A percentile compares a stretch with the other conserved stretches of the same genome.
Evolutionary conservation across 2,113 vertebrate genomes (phyloP).

Genomic region (Excalfactoria chinensis): DNA sequence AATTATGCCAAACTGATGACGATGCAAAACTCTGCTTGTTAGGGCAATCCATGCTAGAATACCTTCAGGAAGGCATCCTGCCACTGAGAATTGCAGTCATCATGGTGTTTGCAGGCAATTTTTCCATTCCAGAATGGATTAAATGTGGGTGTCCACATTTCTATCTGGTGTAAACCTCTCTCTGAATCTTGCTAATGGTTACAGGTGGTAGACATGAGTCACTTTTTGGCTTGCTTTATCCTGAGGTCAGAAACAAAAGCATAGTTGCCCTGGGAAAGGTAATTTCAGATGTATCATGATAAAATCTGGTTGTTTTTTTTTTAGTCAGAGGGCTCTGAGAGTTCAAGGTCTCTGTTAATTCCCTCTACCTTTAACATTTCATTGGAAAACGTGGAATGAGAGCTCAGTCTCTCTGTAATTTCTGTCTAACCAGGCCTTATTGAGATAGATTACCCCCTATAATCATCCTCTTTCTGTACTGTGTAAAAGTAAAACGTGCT

Average conservation of each 20-base stretch:
- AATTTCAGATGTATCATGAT: not conserved
- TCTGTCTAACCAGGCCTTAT: not conserved
- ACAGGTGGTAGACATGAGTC: slow-evolving; percentile 17
- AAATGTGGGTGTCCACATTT: not conserved
- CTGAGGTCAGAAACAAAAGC: slow-evolving; percentile 23
- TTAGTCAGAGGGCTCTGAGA: not conserved
- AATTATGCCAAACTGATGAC: not conserved
- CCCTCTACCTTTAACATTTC: not conserved
- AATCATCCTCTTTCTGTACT: not conserved
- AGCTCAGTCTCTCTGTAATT: not conserved
- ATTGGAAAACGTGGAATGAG: not conserved
- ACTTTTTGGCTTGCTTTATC: not conserved
- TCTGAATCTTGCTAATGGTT: not conserved
- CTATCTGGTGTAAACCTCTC: not conserved
- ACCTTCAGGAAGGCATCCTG: not conserved
- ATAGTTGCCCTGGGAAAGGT: not conserved
- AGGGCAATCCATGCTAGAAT: fast-evolving
- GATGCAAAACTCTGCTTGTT: fast-evolving
- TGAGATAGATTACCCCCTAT: not conserved
- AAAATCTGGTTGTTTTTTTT: not conserved
- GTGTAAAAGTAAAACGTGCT: not conserved
- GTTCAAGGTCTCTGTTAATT: not conserved
- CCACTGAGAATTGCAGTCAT: not conserved
- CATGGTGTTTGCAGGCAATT: not conserved
- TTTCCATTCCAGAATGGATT: not conserved